Percentiles rank a stretch among this genome's conserved stretches.
Evolutionary conservation across 2,797 vertebrate species (phyloP).

Genomic region (Trichosurus vulpecula): DNA sequence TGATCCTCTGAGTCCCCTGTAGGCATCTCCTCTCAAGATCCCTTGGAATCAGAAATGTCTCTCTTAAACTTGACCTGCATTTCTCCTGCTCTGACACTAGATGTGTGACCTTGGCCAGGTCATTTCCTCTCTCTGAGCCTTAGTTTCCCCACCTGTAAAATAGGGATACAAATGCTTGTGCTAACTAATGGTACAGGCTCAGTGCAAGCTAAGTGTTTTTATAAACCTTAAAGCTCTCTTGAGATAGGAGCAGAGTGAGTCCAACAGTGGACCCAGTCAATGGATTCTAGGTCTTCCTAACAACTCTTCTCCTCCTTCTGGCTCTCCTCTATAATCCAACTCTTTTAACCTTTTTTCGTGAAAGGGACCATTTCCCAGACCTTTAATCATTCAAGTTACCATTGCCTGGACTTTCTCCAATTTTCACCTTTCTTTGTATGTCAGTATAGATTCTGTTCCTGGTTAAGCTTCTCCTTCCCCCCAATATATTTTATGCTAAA

Average conservation of each 20-base stretch:
- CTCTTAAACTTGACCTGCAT: neutral
- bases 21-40: neutral
- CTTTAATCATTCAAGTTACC: neutral
- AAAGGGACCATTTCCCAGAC: neutral
- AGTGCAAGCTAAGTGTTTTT: neutral
- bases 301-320: neutral
- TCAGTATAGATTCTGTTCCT: neutral
- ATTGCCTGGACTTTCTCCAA: neutral
- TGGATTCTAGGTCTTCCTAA: neutral
- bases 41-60: neutral
- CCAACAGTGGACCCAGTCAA: neutral
- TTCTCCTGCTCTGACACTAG: neutral
- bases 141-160: neutral
- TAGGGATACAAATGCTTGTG: neutral
- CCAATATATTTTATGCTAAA: neutral
- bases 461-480: neutral
- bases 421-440: rapidly evolving
- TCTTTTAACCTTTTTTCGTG: neutral
- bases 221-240: neutral
- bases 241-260: neutral
- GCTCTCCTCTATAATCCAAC: neutral
- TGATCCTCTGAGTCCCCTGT: neutral
- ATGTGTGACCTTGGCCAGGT: neutral
- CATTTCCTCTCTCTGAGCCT: neutral
- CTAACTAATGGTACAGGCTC: neutral